Percentiles rank a stretch among this genome's conserved stretches.
Conservation (phyloP, 2,113 vertebrate species). For the Megaleporinus macrocephalus region DNA sequence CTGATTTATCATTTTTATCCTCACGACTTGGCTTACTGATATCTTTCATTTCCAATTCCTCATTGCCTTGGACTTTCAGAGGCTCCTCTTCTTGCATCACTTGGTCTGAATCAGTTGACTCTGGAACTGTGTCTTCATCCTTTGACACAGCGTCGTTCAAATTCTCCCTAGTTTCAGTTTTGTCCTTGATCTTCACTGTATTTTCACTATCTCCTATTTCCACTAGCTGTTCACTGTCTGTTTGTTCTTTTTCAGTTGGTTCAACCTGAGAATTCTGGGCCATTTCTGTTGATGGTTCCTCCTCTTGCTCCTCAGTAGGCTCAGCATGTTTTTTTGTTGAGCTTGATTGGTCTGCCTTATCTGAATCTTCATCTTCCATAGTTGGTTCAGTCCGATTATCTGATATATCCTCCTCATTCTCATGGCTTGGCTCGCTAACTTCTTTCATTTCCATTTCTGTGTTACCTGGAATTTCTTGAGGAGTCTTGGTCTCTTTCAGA, state of each 20-base stretch:
- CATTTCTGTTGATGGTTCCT: too few species aligned
- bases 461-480: neutral
- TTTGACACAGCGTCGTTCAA: neutral
- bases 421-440: neutral
- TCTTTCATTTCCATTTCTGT: neutral
- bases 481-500: neutral
- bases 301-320: too few species aligned
- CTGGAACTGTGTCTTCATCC: neutral
- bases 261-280: too few species aligned
- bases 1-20: neutral
- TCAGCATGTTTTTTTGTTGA: neutral
- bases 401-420: neutral
- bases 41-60: neutral
- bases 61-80: neutral
- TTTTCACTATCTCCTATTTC: neutral
- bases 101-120: too few species aligned
- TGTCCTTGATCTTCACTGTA: neutral
- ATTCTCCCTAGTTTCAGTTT: neutral
- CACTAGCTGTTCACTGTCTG: too few species aligned
- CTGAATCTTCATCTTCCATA: neutral
- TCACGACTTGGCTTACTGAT: neutral
- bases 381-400: neutral
- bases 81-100: neutral
- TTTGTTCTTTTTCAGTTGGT: too few species aligned
- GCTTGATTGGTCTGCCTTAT: neutral